These are phyloP conservation scores for Peromyscus californicus DNA, from an alignment of 2,113 vertebrate species.

Conservation along the genomic window DNA sequence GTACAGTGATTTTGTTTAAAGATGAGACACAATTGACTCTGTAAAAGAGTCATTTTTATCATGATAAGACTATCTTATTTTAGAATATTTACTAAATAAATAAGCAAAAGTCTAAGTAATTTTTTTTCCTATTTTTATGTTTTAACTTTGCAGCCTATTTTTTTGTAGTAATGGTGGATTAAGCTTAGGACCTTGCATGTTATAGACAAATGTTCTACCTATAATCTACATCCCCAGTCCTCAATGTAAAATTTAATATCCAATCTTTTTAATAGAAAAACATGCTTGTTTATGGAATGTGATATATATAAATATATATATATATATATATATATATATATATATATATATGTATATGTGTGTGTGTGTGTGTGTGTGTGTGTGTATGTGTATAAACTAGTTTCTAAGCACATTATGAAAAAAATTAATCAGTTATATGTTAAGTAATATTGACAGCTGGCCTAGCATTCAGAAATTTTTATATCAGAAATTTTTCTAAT, in stretches of 20 bases:
- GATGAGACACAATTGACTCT: not conserved
- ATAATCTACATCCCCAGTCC: not conserved
- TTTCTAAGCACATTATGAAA: not conserved
- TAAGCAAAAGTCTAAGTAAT: not conserved
- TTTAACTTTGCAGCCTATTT: not conserved
- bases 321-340: too few species aligned
- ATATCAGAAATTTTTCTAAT: not conserved
- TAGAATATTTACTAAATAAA: not conserved
- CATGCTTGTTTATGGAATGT: not conserved
- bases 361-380: too few species aligned
- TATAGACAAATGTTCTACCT: not conserved
- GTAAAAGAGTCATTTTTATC: not conserved
- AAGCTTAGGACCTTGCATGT: not conserved
- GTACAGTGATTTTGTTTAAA: not conserved
- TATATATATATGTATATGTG: too few species aligned
- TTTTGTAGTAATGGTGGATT: not conserved
- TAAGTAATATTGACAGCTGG: constrained; percentile 4
- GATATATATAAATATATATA: too few species aligned
- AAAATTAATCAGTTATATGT: not conserved
- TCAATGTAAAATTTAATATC: not conserved
- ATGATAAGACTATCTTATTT: not conserved
- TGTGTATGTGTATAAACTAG: not conserved
- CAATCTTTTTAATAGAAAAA: not conserved
- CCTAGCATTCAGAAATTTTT: not conserved
- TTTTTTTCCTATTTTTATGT: not conserved